These are phyloP conservation scores for Potamilus streckersoni DNA, from an alignment of 1,140 invertebrate genomes.

Conservation along the genomic window DNA sequence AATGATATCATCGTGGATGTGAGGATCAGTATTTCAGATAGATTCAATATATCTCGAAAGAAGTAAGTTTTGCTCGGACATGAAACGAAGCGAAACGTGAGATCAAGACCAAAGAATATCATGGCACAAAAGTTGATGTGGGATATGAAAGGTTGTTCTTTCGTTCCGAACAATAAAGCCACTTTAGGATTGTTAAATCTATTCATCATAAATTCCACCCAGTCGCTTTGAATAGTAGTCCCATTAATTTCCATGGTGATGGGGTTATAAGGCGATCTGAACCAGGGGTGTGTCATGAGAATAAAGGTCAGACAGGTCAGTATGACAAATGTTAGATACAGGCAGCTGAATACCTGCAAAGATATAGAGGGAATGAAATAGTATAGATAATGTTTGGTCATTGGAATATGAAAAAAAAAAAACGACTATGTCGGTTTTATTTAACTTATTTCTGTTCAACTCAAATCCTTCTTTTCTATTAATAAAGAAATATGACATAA, in stretches of 20 bases:
- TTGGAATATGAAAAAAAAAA: no score
- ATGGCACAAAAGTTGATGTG: slow-evolving; percentile 52
- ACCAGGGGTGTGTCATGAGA: slow-evolving; percentile 28
- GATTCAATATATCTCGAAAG: slow-evolving; percentile 59
- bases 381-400: no score
- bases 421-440: no score
- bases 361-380: background rate
- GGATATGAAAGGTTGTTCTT: slow-evolving; percentile 12
- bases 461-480: no score
- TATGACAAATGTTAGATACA: slow-evolving; percentile 39
- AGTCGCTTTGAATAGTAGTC: background rate
- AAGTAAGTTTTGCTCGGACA: slow-evolving; percentile 61
- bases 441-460: no score
- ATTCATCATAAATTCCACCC: slow-evolving; percentile 1
- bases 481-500: no score
- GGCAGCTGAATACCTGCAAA: slow-evolving; percentile 34
- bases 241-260: slow-evolving; percentile 7
- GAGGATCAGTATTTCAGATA: slow-evolving; percentile 63
- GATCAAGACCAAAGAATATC: slow-evolving; percentile 65
- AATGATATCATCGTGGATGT: slow-evolving; percentile 15
- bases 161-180: slow-evolving; percentile 1
- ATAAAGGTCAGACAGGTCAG: slow-evolving; percentile 25
- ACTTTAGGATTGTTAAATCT: slow-evolving; percentile 22
- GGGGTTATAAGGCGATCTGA: slow-evolving; percentile 11
- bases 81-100: slow-evolving; percentile 56